Conservation (phyloP, 2,113 vertebrate genomes). For the Cynopterus brachyotis region DNA sequence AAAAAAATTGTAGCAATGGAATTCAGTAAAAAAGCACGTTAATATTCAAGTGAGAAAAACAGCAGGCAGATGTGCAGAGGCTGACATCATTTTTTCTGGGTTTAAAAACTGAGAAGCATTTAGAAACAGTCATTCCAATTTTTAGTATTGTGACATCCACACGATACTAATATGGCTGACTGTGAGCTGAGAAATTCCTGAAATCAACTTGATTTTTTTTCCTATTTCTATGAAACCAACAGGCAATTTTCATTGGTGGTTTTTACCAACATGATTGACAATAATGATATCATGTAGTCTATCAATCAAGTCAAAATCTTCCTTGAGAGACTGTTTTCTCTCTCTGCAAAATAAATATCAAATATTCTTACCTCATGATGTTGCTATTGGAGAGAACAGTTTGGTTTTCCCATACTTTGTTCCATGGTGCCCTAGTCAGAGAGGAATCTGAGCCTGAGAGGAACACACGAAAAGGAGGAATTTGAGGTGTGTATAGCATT, state of each 20-base stretch:
- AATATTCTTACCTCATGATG: background rate
- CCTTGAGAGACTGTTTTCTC: background rate
- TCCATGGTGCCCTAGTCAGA: background rate
- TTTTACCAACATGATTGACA: conserved; percentile 11
- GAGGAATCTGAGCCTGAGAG: background rate
- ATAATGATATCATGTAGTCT: background rate
- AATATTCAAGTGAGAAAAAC: conserved; percentile 19
- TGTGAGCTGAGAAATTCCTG: background rate
- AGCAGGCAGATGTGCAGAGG: conserved; percentile 13
- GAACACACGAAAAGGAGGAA: background rate
- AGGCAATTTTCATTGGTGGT: background rate
- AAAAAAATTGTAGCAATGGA: background rate
- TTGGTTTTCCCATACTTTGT: background rate
- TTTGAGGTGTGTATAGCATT: background rate
- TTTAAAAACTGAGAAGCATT: conserved; percentile 17
- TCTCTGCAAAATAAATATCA: conserved; percentile 28
- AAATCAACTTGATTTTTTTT: background rate
- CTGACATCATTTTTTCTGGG: background rate
- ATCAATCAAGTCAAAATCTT: background rate
- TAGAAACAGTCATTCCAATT: conserved; percentile 33
- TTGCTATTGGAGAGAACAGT: background rate
- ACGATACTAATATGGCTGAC: background rate
- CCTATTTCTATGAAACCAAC: conserved; percentile 15
- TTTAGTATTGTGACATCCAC: background rate
- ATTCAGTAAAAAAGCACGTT: conserved; percentile 37